A percentile compares a stretch with the other conserved stretches of the same genome.
phyloP scores from a whole-genome alignment of 2,888 invertebrate genomes.

The Hanleya hanleyi region DNA sequence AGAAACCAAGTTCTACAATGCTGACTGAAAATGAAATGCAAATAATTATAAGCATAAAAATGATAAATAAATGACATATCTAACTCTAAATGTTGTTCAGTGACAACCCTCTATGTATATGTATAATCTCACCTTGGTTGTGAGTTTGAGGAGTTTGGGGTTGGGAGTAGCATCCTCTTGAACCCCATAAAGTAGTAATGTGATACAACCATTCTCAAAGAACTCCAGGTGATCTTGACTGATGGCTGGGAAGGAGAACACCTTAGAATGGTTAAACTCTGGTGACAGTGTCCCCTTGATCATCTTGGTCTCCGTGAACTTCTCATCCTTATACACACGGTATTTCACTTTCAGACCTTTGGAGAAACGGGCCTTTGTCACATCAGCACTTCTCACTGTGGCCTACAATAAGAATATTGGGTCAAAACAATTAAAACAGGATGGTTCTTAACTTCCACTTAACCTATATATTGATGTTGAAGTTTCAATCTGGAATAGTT shows the following conservation, averaged over 20 bases:
- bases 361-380: conserved; percentile 67
- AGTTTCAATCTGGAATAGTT: too few relatives aligned
- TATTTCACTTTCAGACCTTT: conserved; percentile 69
- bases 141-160: conserved; percentile 66
- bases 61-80: too few relatives aligned
- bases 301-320: conserved; percentile 60
- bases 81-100: too few relatives aligned
- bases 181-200: conserved; percentile 70
- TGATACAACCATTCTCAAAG: conserved; percentile 70
- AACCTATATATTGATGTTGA: too few relatives aligned
- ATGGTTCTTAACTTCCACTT: too few relatives aligned
- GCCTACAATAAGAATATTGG: too few relatives aligned
- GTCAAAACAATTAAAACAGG: too few relatives aligned
- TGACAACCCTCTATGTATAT: too few relatives aligned
- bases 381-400: conserved; percentile 56
- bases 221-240: conserved; percentile 70
- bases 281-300: conserved; percentile 65
- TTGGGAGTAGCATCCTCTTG: conserved; percentile 70
- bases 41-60: too few relatives aligned
- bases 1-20: too few relatives aligned
- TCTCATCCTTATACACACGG: conserved; percentile 60
- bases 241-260: conserved; percentile 61
- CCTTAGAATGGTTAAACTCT: conserved; percentile 66
- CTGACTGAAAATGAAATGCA: too few relatives aligned
- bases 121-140: conserved; percentile 73